Conservation (phyloP, 1,140 invertebrate genomes). For the Lycorma delicatula region DNA sequence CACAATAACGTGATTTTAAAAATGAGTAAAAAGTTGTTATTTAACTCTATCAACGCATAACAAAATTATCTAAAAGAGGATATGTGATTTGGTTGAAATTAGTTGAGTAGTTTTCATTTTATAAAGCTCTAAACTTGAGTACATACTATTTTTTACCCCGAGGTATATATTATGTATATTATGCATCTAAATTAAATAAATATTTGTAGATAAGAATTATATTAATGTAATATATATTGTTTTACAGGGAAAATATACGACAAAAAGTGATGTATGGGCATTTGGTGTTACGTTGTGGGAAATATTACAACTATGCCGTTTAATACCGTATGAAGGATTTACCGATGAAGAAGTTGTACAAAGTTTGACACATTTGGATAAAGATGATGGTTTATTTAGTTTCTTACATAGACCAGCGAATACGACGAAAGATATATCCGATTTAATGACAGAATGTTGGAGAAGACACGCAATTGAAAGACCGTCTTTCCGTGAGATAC, state of each 20-base stretch:
- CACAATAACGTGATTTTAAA: no score
- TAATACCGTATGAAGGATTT: slow-evolving; percentile 61
- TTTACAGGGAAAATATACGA: slow-evolving; percentile 42
- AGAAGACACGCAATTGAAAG: slow-evolving; percentile 63
- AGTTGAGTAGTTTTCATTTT: no score
- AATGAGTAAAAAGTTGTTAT: no score
- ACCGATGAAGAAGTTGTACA: slow-evolving; percentile 61
- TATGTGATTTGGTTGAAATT: no score
- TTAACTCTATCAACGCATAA: no score
- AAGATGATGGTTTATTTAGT: slow-evolving; percentile 47
- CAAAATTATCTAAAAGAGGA: no score
- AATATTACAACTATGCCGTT: slow-evolving; percentile 58
- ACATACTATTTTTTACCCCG: no score
- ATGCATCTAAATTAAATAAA: no score
- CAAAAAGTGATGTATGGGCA: slow-evolving; percentile 48
- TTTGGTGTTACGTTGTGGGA: slow-evolving; percentile 65
- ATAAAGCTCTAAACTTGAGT: no score
- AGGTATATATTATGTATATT: no score
- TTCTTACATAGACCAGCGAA: slow-evolving; percentile 52
- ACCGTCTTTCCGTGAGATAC: slow-evolving; percentile 77
- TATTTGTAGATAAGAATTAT: no score
- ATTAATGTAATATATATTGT: no score
- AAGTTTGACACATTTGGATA: slow-evolving; percentile 54
- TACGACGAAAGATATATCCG: slow-evolving; percentile 69
- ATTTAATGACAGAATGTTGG: slow-evolving; percentile 86